Base-by-base conservation (phyloP, 2,888 invertebrate species). In the Athalia circularis region DNA sequence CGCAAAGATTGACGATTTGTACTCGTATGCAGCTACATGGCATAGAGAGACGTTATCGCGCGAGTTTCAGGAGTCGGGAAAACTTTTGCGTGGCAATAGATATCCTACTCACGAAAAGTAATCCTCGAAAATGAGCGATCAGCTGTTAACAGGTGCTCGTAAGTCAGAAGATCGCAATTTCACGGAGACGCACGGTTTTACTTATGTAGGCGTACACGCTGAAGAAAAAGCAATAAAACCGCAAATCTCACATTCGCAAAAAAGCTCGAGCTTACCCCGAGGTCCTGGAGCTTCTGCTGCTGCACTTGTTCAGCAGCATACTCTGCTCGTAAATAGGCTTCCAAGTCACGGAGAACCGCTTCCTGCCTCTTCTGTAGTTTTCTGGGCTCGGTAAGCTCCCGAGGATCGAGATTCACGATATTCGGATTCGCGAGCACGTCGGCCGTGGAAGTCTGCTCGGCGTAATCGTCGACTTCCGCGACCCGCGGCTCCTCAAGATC, bases 301-400 rank as follows among this genome's bases (percentile, higher is more conserved):
- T 84, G 83, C 50, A 85, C 83, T 52, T 81, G 80, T 80, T 87
- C 82, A 9, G 82, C 79, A 54, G 79, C 78, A 81, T 83, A 85
- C 67, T 83, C 82, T 15, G 84, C 82, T 54, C 83, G 80, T 54
- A 85, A 81, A 80, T 84, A 82, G 67, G 84, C 80, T 79, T 83
- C 82, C 13, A 85, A 79, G 59, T 83, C 81, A 68, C 85, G 83
- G 52, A 84, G 76, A 13, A 84, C 81, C 62, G 78, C 82, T 68
- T 84, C 84, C 74, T 84, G 86, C 77, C 87, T 82, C 79, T 87
- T 87, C 82, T 84, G 84, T 62, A 86, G 80, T 80, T 84, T 86
- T 77, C 82, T 84, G 29, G 83, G 78, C 77, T 80, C 54, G 59
- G 84, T 82, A 59, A 62, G 29, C 4, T 62, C 62, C 43, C 13